Evolutionary conservation across 2,888 invertebrate species (phyloP), one percentile per base, ranked within the genome.

Genomic region (Geotrupes spiniger): DNA sequence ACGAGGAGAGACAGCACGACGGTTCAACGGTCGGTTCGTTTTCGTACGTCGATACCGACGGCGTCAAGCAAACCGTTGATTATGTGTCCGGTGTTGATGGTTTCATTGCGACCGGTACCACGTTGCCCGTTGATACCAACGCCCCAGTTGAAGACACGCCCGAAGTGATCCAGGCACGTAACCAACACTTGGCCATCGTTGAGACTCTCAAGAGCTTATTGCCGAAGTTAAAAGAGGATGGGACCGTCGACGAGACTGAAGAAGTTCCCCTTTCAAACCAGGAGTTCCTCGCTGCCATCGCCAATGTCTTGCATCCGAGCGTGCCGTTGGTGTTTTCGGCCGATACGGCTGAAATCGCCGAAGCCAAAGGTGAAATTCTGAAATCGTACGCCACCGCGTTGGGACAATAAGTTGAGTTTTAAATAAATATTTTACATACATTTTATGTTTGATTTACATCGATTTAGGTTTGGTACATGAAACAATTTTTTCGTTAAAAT

Each of bases 321-420:
- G 41, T 36, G 14, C 41, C 36, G 5, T 41, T 49, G 25, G 39
- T 29, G 6, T 49, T 49, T 21, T 10, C 11, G 4, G 31, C 25
- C 9, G 49, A 49, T 37, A 49, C 49, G 5, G 36, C 45, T 8
- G 49, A 49, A 28, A 36, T 49, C 29, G 36, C 45, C 10, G 40
- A 40, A 1, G 49, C 37, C 28, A 49, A 49, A 21, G 5, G 14
- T 1, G 45, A 49, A 14, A 39, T 40, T 14, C 37, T 45, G 6
- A 45, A 29, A 17, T 40, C 49, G 12, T 36, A 45, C 16, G 27
- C 27, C n/a, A 28, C 40, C 1, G 45, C 49, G 2, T 28, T 49
- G 2, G 41, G 45, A 15, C 36, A 21, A 21, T 21, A 21, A n/a
- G n/a, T n/a, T n/a, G n/a, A n/a, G n/a, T n/a, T n/a, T n/a, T n/a